Conservation (phyloP, 2,888 invertebrate species). For the Exocentrus adspersus region DNA sequence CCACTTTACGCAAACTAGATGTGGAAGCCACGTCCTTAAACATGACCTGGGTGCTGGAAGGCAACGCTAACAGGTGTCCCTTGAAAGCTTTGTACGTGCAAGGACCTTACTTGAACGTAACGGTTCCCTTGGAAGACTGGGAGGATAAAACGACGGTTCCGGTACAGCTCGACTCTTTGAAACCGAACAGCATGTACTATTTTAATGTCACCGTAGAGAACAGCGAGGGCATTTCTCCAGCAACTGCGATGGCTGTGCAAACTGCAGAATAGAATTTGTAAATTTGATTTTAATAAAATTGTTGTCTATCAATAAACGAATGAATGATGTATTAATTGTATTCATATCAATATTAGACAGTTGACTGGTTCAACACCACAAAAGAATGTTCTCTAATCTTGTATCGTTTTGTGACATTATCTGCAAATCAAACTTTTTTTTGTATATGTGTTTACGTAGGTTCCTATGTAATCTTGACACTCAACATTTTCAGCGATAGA, state of each 20-base stretch:
- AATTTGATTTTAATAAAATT: no score
- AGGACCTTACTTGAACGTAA: not conserved
- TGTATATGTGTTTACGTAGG: no score
- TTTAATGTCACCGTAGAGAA: not conserved
- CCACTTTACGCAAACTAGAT: not conserved
- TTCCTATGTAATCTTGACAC: no score
- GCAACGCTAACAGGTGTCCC: not conserved
- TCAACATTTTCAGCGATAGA: no score
- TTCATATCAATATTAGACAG: no score
- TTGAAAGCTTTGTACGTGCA: not conserved
- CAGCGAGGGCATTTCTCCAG: not conserved
- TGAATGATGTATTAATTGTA: no score
- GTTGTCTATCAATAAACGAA: no score
- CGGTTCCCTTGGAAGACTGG: not conserved
- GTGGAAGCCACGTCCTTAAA: not conserved
- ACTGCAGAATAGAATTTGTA: no score
- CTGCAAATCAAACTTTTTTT: no score
- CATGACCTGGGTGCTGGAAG: not conserved
- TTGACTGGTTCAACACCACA: no score
- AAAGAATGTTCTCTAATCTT: no score
- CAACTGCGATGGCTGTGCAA: not conserved
- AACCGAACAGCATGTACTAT: not conserved
- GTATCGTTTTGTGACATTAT: no score
- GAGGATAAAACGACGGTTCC: not conserved
- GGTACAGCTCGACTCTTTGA: not conserved